Percentiles rank a stretch among this genome's conserved stretches.
Evolutionary conservation across 35 echinoderm and acorn worm species (phyloP).

Genomic region (Hemicentrotus pulcherrimus): DNA sequence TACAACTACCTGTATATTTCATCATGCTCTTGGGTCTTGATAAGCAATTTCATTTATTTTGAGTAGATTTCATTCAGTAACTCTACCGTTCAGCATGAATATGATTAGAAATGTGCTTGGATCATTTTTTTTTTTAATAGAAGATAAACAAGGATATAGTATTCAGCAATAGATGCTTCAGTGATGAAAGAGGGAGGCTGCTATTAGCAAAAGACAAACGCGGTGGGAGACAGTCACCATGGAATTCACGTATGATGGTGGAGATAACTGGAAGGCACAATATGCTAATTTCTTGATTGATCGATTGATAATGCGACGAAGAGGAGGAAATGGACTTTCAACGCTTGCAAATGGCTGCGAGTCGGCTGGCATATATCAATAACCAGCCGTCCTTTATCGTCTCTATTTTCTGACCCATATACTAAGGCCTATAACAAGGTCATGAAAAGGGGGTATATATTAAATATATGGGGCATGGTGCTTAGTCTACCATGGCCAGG

Average conservation of each 20-base stretch:
- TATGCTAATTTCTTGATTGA: conserved; percentile 28
- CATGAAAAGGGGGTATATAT: not conserved
- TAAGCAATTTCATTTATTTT: too few species aligned
- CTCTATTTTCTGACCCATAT: conserved; percentile 43
- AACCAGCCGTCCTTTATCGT: conserved; percentile 29
- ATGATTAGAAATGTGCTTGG: not conserved
- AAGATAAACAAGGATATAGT: not conserved
- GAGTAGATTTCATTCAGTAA: too few species aligned
- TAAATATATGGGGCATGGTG: not conserved
- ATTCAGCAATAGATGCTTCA: not conserved
- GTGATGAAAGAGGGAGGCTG: not conserved
- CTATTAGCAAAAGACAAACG: not conserved
- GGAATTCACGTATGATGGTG: not conserved
- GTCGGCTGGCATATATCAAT: conserved; percentile 34
- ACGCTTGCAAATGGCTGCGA: not conserved
- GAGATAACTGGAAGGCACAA: not conserved
- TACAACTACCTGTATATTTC: too few species aligned
- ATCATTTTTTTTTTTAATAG: not conserved
- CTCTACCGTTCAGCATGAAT: too few species aligned
- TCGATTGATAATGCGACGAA: conserved; percentile 19
- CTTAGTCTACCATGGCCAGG: not conserved
- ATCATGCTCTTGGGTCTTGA: too few species aligned
- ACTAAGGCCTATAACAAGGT: not conserved
- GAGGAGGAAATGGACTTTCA: conserved; percentile 26
- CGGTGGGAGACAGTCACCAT: not conserved